Evolutionary conservation across 1,140 invertebrate genomes (phyloP), one percentile per base, ranked within the genome.

Genomic region (Tetragonula clypearis): DNA sequence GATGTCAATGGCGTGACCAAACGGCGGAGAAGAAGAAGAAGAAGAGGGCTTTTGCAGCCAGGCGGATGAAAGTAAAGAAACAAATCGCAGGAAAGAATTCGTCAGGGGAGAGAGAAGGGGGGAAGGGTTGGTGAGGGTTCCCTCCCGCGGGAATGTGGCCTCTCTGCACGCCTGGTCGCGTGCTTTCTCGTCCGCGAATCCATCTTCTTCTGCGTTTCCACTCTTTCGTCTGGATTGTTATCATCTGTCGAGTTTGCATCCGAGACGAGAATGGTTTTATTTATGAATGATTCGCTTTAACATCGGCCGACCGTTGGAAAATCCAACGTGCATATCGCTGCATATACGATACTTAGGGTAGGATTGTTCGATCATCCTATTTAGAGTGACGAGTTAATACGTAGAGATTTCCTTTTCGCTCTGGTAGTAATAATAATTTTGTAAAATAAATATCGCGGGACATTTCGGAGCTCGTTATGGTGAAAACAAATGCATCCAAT

Each of bases 11-110:
- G 49, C 69, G 35, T 26, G 55, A 41, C 41, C n/a, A 30, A 71
- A 71, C 35, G 35, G 35, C 12, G 41, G 6, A 49, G 41, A 49
- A 49, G 30, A 30, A 30, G 30, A 30, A 30, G 30, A 30, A 49
- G 41, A 71, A 71, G 21, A 41, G 66, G 66, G 17, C 30, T 35
- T 30, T 35, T 30, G 26, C 26, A 35, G 56, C 17, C 17, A 35
- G 56, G 23, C 41, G 35, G 41, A 81, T 35, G 73, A 68, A 55
- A 65, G 62, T 73, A 68, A 76, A 82, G 60, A 73, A 82, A 75
- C 71, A 75, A 82, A 82, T 82, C 72, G 80, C 49, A 82, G 58
- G 79, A 82, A 75, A 75, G 71, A 82, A 82, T 82, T 75, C 58
- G 56, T 30, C 58, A 35, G 17, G 58, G 41, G 15, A 49, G 15